Conservation (phyloP, 1,140 invertebrate species). For the Zelostemma sp. region DNA sequence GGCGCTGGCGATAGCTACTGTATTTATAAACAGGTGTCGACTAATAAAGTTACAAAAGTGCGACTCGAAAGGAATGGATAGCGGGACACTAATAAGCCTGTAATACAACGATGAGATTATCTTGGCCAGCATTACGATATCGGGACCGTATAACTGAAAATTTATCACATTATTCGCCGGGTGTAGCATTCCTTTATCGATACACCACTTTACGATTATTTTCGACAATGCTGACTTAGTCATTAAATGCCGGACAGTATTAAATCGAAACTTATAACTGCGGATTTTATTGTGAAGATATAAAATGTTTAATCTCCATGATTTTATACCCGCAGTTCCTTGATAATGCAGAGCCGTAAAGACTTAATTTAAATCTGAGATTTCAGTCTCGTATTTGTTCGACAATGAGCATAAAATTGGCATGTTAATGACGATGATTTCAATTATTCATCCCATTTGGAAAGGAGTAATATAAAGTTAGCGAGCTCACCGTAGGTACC, state of each 20-base stretch:
- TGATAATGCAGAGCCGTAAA: background rate
- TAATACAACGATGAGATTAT: constrained; percentile 47
- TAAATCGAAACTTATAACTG: constrained; percentile 14
- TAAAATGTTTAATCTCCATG: constrained; percentile 8
- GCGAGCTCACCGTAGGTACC: background rate
- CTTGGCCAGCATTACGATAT: constrained; percentile 40
- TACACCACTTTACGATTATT: constrained; percentile 24
- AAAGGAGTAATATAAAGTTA: background rate
- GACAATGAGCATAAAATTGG: constrained; percentile 3
- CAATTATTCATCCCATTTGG: background rate
- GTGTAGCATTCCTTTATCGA: constrained; percentile 30
- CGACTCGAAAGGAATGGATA: constrained; percentile 39
- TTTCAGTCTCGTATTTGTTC: constrained; percentile 3
- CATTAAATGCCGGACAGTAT: constrained; percentile 19
- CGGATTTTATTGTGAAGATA: background rate
- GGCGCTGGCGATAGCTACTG: constrained; percentile 27
- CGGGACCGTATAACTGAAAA: constrained; percentile 33
- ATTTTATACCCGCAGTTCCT: background rate
- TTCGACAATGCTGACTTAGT: constrained; percentile 15
- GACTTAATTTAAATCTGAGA: constrained; percentile 5
- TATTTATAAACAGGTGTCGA: constrained; percentile 49
- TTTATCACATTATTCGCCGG: constrained; percentile 32
- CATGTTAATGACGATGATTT: background rate
- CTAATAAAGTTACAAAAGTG: constrained; percentile 51
- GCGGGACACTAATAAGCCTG: constrained; percentile 47